phyloP scores from a whole-genome alignment of 30 jellyfish, hydroid and myxozoan genomes.

The Hydractinia echinata region DNA sequence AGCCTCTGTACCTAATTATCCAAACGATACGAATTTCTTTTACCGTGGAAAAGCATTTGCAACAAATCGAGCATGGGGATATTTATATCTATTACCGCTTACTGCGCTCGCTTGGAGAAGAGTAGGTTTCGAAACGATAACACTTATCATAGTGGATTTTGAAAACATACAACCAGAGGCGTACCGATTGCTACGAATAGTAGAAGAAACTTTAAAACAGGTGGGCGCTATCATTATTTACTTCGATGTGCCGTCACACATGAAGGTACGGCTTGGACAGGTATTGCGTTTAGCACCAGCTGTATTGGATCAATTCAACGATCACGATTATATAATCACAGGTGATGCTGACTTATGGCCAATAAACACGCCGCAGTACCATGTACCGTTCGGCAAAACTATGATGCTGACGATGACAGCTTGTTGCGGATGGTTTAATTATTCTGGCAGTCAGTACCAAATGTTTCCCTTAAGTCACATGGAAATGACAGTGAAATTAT shows the following conservation, averaged over 20 bases:
- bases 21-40: conserved; percentile 11
- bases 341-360: conserved; percentile 14
- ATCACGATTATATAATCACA: not conserved
- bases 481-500: not conserved
- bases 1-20: conserved; percentile 5
- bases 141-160: not conserved
- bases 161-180: not conserved
- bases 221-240: not conserved
- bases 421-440: conserved; percentile 1
- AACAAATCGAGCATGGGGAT: conserved; percentile 16
- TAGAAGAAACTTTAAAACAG: not conserved
- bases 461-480: conserved; percentile 14
- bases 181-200: conserved; percentile 1
- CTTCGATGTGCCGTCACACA: not conserved
- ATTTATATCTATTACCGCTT: not conserved
- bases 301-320: not conserved
- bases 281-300: not conserved
- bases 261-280: conserved; percentile 8
- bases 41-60: not conserved
- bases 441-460: not conserved
- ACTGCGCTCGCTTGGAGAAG: not conserved
- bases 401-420: not conserved
- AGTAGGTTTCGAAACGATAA: not conserved
- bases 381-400: conserved; percentile 16
- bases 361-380: not conserved